Evolutionary conservation across 2,113 vertebrate species (phyloP).

Genomic region (Danionella cerebrum): DNA sequence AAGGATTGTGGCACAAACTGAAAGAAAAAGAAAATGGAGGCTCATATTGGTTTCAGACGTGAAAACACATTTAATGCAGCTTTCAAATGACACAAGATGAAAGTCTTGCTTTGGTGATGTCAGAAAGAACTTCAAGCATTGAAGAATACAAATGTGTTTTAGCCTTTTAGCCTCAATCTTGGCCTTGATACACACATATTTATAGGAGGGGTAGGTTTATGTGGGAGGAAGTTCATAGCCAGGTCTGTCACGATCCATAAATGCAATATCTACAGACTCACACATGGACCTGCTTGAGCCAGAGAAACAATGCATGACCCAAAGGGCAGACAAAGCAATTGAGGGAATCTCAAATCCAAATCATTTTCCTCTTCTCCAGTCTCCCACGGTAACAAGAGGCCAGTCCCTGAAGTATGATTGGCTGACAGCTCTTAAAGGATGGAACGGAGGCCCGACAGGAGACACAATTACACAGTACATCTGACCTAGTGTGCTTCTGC

Average conservation of each 20-base stretch:
- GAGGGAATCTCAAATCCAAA: slow-evolving; percentile 10
- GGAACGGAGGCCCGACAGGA: slow-evolving; percentile 11
- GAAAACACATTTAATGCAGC: background rate
- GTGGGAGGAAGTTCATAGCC: background rate
- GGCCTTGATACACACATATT: background rate
- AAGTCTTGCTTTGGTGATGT: background rate
- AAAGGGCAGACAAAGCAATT: background rate
- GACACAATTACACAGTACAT: slow-evolving; percentile 3
- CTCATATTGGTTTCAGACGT: background rate
- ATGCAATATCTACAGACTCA: background rate
- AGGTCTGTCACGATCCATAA: slow-evolving; percentile 1
- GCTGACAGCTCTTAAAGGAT: background rate
- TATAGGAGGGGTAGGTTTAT: background rate
- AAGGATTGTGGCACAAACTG: background rate
- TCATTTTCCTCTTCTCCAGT: slow-evolving; percentile 6
- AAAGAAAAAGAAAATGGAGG: background rate
- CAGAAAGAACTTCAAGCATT: background rate
- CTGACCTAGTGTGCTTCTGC: slow-evolving; percentile 7
- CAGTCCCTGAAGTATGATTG: slow-evolving; percentile 10
- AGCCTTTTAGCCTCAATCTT: background rate
- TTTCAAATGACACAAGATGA: background rate
- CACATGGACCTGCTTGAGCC: background rate
- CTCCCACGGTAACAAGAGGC: slow-evolving; percentile 13
- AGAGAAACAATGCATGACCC: slow-evolving; percentile 1
- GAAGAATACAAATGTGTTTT: background rate